These are phyloP conservation scores for Aulostomus chinensis DNA, from an alignment of 2,797 vertebrate species.

Conservation along the genomic window DNA sequence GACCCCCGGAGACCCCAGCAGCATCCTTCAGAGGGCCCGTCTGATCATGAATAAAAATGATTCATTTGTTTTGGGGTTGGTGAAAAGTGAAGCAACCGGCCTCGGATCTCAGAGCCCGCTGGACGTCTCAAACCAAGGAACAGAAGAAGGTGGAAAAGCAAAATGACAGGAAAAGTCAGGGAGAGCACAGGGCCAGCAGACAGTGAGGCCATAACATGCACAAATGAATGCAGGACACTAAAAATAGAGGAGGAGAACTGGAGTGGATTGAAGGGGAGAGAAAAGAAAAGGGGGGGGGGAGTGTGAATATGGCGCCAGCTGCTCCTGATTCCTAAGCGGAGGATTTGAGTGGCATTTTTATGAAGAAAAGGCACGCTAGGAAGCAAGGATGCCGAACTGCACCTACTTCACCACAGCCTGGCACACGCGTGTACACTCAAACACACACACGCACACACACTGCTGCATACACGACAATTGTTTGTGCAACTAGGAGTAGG, in stretches of 20 bases:
- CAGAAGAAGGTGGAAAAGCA: neutral
- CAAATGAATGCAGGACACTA: conserved; percentile 48
- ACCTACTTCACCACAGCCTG: conserved; percentile 39
- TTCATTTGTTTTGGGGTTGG: conserved; percentile 48
- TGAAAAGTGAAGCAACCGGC: conserved; percentile 32
- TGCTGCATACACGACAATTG: conserved; percentile 12
- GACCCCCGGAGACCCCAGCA: conserved; percentile 56
- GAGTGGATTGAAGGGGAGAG: conserved; percentile 52
- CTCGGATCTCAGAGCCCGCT: conserved; percentile 21
- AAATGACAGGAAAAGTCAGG: neutral
- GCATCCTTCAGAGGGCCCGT: conserved; percentile 62
- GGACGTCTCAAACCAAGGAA: conserved; percentile 11
- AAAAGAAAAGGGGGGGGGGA: conserved; percentile 30
- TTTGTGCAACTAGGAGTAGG: conserved; percentile 33
- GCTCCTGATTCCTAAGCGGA: conserved; percentile 70
- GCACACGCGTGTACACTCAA: conserved; percentile 17
- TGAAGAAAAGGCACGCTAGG: conserved; percentile 68
- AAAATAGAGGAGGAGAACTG: conserved; percentile 54
- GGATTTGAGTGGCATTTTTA: conserved; percentile 77
- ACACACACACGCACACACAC: conserved; percentile 8
- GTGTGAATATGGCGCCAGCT: conserved; percentile 69
- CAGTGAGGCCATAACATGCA: conserved; percentile 35
- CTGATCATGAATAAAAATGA: conserved; percentile 68
- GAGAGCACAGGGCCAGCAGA: conserved; percentile 25
- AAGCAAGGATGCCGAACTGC: conserved; percentile 55